phyloP scores from a whole-genome alignment of 1,140 invertebrate species.

The Hetaerina americana region DNA sequence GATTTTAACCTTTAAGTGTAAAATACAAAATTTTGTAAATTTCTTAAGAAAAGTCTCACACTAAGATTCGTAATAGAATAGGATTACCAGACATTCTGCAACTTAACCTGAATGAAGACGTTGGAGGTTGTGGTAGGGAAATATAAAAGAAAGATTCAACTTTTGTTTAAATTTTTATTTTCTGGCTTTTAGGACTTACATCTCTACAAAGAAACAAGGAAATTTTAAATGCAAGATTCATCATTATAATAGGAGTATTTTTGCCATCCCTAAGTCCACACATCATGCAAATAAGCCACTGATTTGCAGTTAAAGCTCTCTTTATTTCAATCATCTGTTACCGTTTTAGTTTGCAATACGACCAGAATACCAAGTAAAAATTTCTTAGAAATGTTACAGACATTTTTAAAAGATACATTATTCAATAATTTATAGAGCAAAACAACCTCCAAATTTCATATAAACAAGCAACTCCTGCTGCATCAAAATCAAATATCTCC shows the following conservation, averaged over 20 bases:
- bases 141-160: neutral
- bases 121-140: no score
- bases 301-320: neutral
- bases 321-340: neutral
- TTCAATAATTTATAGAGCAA: neutral
- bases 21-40: no score
- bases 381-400: neutral
- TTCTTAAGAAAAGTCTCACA: no score
- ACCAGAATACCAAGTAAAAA: neutral
- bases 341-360: neutral
- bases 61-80: no score
- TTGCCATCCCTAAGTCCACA: neutral
- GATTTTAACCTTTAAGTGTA: no score
- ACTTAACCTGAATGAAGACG: no score
- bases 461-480: neutral
- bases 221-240: conserved; percentile 1
- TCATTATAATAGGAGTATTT: neutral
- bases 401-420: neutral
- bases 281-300: neutral
- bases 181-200: neutral
- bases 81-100: no score
- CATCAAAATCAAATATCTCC: no score
- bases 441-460: neutral
- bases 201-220: neutral
- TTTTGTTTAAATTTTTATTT: neutral